Percentiles rank a stretch among this genome's conserved stretches.
These are phyloP conservation scores for Sylvilagus floridanus DNA, from an alignment of 2,797 vertebrate genomes.

Conservation along the genomic window DNA sequence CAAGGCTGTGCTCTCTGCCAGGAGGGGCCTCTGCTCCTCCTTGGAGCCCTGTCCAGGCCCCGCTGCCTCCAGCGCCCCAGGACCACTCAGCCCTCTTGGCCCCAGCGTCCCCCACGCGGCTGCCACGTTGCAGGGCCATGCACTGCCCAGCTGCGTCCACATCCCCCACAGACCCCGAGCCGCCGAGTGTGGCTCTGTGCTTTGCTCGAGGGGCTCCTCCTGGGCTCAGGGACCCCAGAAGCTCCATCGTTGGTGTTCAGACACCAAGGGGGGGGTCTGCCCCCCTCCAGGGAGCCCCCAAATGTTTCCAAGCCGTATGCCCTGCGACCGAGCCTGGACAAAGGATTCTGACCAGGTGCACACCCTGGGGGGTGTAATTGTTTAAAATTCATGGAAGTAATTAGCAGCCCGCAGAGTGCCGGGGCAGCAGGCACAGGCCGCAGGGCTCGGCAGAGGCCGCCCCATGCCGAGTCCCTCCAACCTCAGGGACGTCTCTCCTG, in stretches of 20 bases:
- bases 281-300: not conserved
- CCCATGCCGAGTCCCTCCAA: too few relatives aligned
- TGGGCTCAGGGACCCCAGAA: too few relatives aligned
- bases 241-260: not conserved
- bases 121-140: too few relatives aligned
- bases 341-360: not conserved
- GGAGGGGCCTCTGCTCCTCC: not conserved
- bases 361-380: not conserved
- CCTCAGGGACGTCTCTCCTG: too few relatives aligned
- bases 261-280: not conserved
- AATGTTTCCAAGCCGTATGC: not conserved
- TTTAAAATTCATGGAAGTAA: slow-evolving; percentile 86
- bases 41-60: too few relatives aligned
- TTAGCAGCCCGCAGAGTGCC: slow-evolving; percentile 80
- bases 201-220: not conserved
- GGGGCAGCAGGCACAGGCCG: slow-evolving; percentile 72
- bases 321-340: accelerated
- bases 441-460: slow-evolving; percentile 52
- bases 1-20: accelerated
- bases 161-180: not conserved
- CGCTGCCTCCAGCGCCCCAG: not conserved
- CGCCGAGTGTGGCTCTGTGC: accelerated
- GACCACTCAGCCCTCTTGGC: not conserved
- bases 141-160: too few relatives aligned
- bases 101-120: too few relatives aligned